Evolutionary conservation across 2,797 vertebrate genomes (phyloP).

Genomic region (Melanogrammus aeglefinus): DNA sequence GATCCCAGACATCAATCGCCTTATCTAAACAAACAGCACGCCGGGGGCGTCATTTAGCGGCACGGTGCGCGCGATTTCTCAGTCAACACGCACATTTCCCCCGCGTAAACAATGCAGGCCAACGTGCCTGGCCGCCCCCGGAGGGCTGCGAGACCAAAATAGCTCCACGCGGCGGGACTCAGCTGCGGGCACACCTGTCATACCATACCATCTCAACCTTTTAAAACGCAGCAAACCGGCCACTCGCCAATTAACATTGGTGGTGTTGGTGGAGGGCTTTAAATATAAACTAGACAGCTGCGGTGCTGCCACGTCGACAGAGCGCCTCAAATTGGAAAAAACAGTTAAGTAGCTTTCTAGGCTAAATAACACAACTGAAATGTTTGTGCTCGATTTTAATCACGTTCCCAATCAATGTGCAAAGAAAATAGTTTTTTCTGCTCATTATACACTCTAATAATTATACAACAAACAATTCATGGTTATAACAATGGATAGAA

Average conservation of each 20-base stretch:
- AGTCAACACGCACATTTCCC: conserved; percentile 27
- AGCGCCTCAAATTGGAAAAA: not conserved
- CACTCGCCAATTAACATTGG: not conserved
- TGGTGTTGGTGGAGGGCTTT: not conserved
- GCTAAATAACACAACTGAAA: not conserved
- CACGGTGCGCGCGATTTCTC: conserved; percentile 15
- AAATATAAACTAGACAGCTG: not conserved
- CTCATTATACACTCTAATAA: not conserved
- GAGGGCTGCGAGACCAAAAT: conserved; percentile 41
- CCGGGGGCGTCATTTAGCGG: not conserved
- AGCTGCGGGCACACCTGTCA: conserved; percentile 56
- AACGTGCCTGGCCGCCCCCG: not conserved
- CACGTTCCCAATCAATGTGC: not conserved
- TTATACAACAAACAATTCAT: not conserved
- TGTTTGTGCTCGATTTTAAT: not conserved
- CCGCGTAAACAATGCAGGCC: conserved; percentile 13
- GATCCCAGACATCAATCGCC: conserved; percentile 6
- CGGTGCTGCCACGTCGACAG: not conserved
- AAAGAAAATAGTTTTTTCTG: not conserved
- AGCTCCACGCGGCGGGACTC: conserved; percentile 28
- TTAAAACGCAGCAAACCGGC: not conserved
- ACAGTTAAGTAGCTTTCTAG: not conserved
- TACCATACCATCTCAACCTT: conserved; percentile 1
- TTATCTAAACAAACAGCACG: not conserved
- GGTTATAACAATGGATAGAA: not conserved